phyloP scores from a whole-genome alignment of 2,797 vertebrate genomes.

The Falco peregrinus region DNA sequence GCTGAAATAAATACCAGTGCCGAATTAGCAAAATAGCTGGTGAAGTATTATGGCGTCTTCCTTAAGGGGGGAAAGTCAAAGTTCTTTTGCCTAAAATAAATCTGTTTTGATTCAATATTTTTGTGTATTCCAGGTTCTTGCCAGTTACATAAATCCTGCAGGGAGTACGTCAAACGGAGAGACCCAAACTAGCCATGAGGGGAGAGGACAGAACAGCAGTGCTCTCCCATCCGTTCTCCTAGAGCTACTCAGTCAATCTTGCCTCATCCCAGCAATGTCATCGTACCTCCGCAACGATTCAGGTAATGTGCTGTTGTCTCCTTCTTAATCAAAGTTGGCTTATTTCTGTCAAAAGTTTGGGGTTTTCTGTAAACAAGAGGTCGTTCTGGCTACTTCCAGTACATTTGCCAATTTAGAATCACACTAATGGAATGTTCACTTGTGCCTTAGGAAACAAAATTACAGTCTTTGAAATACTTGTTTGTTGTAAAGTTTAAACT shows the following conservation, averaged over 20 bases:
- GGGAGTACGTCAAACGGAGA: slow-evolving; percentile 85
- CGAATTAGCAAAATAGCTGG: neutral
- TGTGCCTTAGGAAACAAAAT: neutral
- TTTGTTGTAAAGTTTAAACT: neutral
- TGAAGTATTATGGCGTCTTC: neutral
- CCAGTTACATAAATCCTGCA: slow-evolving; percentile 96
- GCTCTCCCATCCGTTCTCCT: slow-evolving; percentile 91
- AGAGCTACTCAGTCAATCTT: slow-evolving; percentile 95
- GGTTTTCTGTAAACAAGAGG: neutral
- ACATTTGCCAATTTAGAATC: neutral
- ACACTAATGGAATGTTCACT: neutral
- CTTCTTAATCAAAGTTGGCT: neutral
- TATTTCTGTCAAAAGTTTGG: neutral
- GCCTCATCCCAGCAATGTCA: slow-evolving; percentile 98
- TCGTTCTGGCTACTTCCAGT: neutral
- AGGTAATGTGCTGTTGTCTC: slow-evolving; percentile 74
- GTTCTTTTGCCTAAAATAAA: neutral
- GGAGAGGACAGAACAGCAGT: slow-evolving; percentile 87
- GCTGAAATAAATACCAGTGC: neutral
- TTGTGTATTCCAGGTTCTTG: slow-evolving; percentile 85
- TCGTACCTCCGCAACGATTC: slow-evolving; percentile 98
- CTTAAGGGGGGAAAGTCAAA: neutral
- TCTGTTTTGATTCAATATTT: neutral
- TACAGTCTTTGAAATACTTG: neutral
- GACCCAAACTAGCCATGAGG: slow-evolving; percentile 78